These are phyloP conservation scores for Coremacera marginata DNA, from an alignment of 2,888 invertebrate genomes.

Conservation along the genomic window DNA sequence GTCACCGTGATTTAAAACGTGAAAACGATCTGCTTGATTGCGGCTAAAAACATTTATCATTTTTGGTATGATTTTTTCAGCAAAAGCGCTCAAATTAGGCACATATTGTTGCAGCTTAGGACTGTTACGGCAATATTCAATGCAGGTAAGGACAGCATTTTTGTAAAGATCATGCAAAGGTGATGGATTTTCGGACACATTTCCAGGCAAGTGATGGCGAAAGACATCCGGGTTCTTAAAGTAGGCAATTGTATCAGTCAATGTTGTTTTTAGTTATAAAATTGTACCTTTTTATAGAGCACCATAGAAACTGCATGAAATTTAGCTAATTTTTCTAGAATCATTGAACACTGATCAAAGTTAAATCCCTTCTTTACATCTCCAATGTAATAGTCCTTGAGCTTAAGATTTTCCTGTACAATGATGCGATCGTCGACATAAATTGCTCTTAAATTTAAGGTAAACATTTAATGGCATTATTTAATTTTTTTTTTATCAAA, in stretches of 20 bases:
- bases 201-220: conserved; percentile 54
- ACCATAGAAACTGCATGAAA: conserved; percentile 72
- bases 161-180: conserved; percentile 57
- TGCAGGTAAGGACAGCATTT: conserved; percentile 51
- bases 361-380: conserved; percentile 71
- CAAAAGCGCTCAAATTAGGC: conserved; percentile 51
- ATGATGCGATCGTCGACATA: conserved; percentile 56
- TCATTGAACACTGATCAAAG: conserved; percentile 68
- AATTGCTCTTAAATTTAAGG: conserved; percentile 48
- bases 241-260: background rate
- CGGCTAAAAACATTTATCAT: conserved; percentile 57
- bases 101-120: conserved; percentile 52
- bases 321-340: conserved; percentile 70
- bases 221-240: conserved; percentile 55
- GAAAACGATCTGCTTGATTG: conserved; percentile 57
- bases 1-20: conserved; percentile 71
- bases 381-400: conserved; percentile 70
- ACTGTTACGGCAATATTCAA: conserved; percentile 53
- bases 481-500: too few species aligned
- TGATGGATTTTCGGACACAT: conserved; percentile 54
- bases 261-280: background rate
- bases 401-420: conserved; percentile 72
- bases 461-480: too few species aligned
- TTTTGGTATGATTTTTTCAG: conserved; percentile 53
- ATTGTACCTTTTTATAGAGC: conserved; percentile 69